Evolutionary conservation across 2,797 vertebrate genomes (phyloP).

Genomic region (Phalanger gymnotis): DNA sequence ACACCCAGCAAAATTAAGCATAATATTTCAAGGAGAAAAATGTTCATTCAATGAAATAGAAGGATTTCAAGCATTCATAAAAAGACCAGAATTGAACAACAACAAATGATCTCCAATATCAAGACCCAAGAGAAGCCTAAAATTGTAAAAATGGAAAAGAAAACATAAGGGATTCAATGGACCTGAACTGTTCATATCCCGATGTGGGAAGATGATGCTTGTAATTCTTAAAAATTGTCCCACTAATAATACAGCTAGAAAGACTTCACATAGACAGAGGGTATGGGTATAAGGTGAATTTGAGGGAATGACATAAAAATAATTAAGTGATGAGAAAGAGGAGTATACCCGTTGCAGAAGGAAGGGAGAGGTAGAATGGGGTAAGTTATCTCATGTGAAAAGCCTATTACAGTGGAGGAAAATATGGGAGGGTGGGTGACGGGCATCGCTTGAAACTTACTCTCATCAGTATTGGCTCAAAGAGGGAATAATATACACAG

Average conservation of each 20-base stretch:
- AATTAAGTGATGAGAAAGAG: too few relatives aligned
- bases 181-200: neutral
- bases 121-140: neutral
- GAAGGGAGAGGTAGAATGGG: too few relatives aligned
- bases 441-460: neutral
- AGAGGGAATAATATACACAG: too few relatives aligned
- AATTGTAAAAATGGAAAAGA: neutral
- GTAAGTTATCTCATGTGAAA: neutral
- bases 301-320: neutral
- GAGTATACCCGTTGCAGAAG: too few relatives aligned
- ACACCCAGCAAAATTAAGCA: neutral
- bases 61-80: neutral
- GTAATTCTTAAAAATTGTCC: neutral
- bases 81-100: neutral
- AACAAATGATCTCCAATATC: neutral
- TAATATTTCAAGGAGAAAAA: neutral
- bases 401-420: neutral
- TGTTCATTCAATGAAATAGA: neutral
- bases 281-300: neutral
- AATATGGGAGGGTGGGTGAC: neutral
- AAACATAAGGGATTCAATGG: neutral
- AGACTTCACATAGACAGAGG: neutral
- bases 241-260: neutral
- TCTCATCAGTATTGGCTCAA: too few relatives aligned
- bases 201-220: neutral